phyloP scores from a whole-genome alignment of 1,140 invertebrate species.

The Saxidomus purpurata region DNA sequence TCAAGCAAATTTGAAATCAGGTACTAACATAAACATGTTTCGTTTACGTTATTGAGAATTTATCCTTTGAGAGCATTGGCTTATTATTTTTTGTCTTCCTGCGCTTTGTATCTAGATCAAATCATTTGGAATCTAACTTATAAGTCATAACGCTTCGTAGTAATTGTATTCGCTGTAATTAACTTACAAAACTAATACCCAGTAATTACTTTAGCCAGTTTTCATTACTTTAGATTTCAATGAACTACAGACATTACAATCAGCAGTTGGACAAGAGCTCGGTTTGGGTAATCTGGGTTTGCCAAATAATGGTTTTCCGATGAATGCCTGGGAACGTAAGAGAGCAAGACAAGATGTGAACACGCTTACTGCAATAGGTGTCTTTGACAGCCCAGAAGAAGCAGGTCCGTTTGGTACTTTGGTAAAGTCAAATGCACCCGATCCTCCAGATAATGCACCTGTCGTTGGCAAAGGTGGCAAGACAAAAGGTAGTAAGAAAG shows the following conservation, averaged over 20 bases:
- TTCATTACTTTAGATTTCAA: slow-evolving; percentile 27
- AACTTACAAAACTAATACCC: no score
- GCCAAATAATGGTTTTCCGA: slow-evolving; percentile 15
- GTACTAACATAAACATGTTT: no score
- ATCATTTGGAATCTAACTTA: no score
- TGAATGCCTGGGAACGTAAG: not conserved
- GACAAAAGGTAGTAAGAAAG: not conserved
- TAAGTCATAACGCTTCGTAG: no score
- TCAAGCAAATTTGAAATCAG: no score
- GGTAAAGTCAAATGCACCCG: not conserved
- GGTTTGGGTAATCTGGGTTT: not conserved
- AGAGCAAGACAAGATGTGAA: slow-evolving; percentile 9
- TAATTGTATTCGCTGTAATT: no score
- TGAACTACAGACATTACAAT: not conserved
- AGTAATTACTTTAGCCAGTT: no score
- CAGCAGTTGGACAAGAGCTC: not conserved
- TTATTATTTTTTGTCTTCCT: no score
- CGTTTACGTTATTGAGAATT: no score
- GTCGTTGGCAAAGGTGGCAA: not conserved
- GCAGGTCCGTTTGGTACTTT: not conserved
- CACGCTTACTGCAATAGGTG: not conserved
- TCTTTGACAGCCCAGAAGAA: not conserved
- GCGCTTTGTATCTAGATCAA: no score
- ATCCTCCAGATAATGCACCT: not conserved
- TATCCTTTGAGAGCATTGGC: no score